A percentile compares a stretch with the other conserved stretches of the same genome.
phyloP scores from a whole-genome alignment of 2,797 vertebrate genomes.

The Neosilurus hyrtlii region DNA sequence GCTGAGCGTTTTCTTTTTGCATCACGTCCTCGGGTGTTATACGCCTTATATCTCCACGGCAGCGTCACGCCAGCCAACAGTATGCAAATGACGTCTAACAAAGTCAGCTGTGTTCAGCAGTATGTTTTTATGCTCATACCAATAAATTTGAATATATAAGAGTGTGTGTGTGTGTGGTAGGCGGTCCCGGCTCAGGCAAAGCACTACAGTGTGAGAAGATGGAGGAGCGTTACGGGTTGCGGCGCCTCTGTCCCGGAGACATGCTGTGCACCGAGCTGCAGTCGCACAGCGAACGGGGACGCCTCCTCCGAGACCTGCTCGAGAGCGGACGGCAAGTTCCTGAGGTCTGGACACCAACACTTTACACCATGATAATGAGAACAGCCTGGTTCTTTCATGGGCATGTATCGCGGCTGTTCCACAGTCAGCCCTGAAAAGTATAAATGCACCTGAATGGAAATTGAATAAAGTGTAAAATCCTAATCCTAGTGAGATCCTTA shows the following conservation, averaged over 20 bases:
- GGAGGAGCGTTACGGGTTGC: slow-evolving; percentile 82
- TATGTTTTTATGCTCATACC: not conserved
- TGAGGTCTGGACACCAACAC: slow-evolving; percentile 68
- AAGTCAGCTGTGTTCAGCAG: not conserved
- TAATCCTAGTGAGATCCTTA: too few relatives aligned
- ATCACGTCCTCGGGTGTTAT: not conserved
- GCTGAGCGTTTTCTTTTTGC: not conserved
- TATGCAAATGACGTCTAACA: not conserved
- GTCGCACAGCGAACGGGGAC: slow-evolving; percentile 79
- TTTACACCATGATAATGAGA: not conserved
- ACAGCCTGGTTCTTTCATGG: not conserved
- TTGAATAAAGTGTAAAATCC: not conserved
- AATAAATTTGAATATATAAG: not conserved
- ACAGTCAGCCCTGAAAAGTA: too few relatives aligned
- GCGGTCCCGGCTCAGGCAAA: slow-evolving; percentile 91
- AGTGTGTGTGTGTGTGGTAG: slow-evolving; percentile 51
- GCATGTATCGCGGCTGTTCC: not conserved
- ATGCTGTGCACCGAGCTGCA: slow-evolving; percentile 81
- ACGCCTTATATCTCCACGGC: not conserved
- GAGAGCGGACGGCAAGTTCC: slow-evolving; percentile 81
- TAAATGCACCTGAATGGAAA: too few relatives aligned
- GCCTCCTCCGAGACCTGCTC: slow-evolving; percentile 77
- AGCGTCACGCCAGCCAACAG: not conserved
- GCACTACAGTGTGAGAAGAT: slow-evolving; percentile 82
- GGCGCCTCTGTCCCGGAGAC: slow-evolving; percentile 71